phyloP scores from a whole-genome alignment of 1,140 invertebrate genomes.

The Drosophila lowei region DNA sequence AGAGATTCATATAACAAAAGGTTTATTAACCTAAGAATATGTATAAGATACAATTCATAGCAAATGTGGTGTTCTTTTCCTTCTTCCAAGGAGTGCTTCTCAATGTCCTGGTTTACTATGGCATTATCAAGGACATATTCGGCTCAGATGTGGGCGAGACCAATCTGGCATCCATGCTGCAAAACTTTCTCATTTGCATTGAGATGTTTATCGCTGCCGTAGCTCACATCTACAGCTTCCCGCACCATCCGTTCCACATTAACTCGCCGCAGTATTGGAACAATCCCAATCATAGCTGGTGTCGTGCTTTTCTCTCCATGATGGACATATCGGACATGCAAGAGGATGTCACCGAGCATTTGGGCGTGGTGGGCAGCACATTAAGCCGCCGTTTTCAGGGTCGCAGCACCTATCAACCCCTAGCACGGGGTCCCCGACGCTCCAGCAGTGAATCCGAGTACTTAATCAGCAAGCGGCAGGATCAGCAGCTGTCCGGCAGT shows the following conservation, averaged over 20 bases:
- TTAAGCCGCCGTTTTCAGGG: slow-evolving; percentile 89
- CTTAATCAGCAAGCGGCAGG: slow-evolving; percentile 72
- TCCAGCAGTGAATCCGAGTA: slow-evolving; percentile 79
- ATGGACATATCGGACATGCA: slow-evolving; percentile 97
- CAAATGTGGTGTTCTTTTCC: no score
- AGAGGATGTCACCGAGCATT: slow-evolving; percentile 95
- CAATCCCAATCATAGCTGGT: slow-evolving; percentile 83
- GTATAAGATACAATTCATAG: no score
- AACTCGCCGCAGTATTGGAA: slow-evolving; percentile 83
- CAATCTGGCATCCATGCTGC: slow-evolving; percentile 88
- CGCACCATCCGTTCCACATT: slow-evolving; percentile 91
- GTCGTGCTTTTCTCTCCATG: slow-evolving; percentile 90
- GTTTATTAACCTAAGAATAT: no score
- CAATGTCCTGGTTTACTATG: slow-evolving; percentile 91
- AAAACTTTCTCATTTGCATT: slow-evolving; percentile 98
- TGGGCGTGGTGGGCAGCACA: slow-evolving; percentile 92
- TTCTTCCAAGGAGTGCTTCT: slow-evolving; percentile 96
- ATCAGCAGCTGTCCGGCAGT: slow-evolving; percentile 36
- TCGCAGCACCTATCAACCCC: slow-evolving; percentile 88
- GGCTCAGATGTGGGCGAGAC: slow-evolving; percentile 84
- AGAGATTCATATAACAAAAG: no score
- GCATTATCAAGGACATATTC: slow-evolving; percentile 88
- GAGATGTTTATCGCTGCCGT: slow-evolving; percentile 98
- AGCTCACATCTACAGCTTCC: slow-evolving; percentile 97
- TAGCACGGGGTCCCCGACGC: slow-evolving; percentile 86